These are phyloP conservation scores for Elaphurus davidianus DNA, from an alignment of 2,113 vertebrate species.

Conservation along the genomic window DNA sequence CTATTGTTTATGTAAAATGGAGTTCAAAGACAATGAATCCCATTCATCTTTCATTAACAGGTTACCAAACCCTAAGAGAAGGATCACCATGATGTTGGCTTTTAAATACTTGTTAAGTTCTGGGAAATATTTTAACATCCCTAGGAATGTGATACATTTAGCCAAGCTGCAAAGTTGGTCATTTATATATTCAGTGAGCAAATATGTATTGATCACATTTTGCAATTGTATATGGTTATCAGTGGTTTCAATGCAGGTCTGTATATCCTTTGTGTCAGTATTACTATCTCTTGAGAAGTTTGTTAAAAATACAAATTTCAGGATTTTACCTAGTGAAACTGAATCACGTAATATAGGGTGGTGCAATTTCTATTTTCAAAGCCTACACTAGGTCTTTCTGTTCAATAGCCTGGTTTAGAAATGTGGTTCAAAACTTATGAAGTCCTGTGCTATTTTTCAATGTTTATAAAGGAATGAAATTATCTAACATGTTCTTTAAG, in stretches of 20 bases:
- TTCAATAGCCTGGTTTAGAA: background rate
- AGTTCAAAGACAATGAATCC: background rate
- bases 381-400: background rate
- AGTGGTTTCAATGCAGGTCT: background rate
- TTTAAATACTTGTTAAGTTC: background rate
- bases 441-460: background rate
- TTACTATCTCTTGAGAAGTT: background rate
- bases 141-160: background rate
- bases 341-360: accelerated
- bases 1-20: background rate
- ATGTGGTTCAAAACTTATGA: background rate
- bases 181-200: background rate
- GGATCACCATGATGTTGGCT: background rate
- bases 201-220: background rate
- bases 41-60: background rate
- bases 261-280: background rate
- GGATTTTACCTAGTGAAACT: background rate
- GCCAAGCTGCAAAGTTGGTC: background rate
- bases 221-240: background rate
- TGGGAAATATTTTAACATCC: background rate
- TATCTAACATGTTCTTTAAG: background rate
- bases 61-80: background rate
- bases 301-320: background rate
- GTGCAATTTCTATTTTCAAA: background rate
- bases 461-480: background rate